Base-by-base conservation (phyloP, 1,140 invertebrate species). In the Drosophila teissieri region DNA sequence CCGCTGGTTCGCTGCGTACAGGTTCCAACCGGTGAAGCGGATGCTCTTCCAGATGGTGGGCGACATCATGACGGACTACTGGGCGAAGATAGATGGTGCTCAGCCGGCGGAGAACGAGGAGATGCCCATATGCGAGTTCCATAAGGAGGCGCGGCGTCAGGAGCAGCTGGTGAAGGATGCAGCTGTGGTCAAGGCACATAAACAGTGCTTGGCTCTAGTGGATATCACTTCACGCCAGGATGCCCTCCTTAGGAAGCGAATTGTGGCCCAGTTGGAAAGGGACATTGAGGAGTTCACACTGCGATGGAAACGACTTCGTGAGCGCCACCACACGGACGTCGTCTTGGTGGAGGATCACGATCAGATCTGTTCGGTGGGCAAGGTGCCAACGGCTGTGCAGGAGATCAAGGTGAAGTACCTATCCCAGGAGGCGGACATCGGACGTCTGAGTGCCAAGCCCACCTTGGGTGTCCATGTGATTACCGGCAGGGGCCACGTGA, bases 1-100 rank as follows among this genome's bases (percentile, higher is more conserved):
- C 12, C 73, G 73, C 39, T 78, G 74, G 74, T 78, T 78, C 7
- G 74, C 74, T 45, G 2, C 34, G 0, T 70, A 62, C 27, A 40
- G 51, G n/a, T 76, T 78, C 8, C 51, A 62, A 34, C 73, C 74
- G 15, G 40, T 78, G 3, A 44, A 34, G 24, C 36, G 56, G 17
- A 40, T 70, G 51, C 65, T 78, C 17, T 22, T 55, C 7, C 4
- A 22, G 0, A 12, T 39, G 2, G 11, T 77, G 24, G 37, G 8
- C 17, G 55, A 36, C 7, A 45, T 78, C 5, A 44, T 78, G 44
- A 0, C 49, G 0, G 37, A 77, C 7, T 78, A 70, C 19, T 70
- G 64, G 73, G 3, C 11, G 2, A 14, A 45, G 17, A 8, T 60
- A 8, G 39, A 27, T 2, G 14, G n/a, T 5, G 1, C 14, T 24